Evolutionary conservation across 2,888 invertebrate species (phyloP), one percentile per base, ranked within the genome.

Genomic region (Plebejus anna): DNA sequence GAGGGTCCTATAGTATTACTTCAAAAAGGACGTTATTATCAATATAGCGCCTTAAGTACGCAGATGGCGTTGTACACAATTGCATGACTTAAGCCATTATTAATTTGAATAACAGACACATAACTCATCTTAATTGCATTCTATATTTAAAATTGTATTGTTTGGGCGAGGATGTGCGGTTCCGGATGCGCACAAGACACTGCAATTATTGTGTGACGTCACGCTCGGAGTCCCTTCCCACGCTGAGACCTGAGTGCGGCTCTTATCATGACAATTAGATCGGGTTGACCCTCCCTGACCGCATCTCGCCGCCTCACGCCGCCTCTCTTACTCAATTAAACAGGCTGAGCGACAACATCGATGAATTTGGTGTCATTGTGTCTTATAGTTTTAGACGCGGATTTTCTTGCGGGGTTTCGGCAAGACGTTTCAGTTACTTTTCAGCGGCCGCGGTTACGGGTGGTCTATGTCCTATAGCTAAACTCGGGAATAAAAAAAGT

Each of bases 211-310:
- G 83, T 66, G 81, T 88, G 87, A 87, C 88, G 88, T 88, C 87
- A 87, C 80, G 83, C 81, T 78, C 76, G 59, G 78, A 82, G 85
- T 79, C 81, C 80, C 83, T 85, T 89, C 89, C 87, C 90, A 89
- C 88, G 88, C 87, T 82, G 83, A n/a, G n/a, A n/a, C n/a, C n/a
- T n/a, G n/a, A 83, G 84, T 81, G 82, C 81, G 82, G 83, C 83
- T 83, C 84, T 88, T 89, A 88, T 87, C 86, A 82, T 82, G 80
- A 88, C 88, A 89, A 89, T 90, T 89, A 88, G 89, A 89, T 90
- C 86, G 86, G 84, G 85, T 84, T 88, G 87, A 87, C 86, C 87
- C 83, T 82, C 81, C 82, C 79, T 82, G 83, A 84, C 85, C 83
- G 83, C 82, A 81, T 83, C 82, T 83, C 81, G 82, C 82, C 82